Base-by-base conservation (phyloP, 2,888 invertebrate species). In the Drosophila mulleri region DNA sequence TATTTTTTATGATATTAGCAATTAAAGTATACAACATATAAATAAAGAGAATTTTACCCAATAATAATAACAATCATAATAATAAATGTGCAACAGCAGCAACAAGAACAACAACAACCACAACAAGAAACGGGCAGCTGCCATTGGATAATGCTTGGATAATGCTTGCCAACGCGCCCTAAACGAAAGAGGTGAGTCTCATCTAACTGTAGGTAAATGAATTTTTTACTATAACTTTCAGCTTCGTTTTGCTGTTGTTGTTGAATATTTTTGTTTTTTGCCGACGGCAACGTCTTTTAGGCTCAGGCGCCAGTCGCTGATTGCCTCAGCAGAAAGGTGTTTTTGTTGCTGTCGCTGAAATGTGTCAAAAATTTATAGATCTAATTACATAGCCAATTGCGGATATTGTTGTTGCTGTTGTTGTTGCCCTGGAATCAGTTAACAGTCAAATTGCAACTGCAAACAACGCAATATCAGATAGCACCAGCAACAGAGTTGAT, bases 1-100 rank as follows among this genome's bases (percentile, higher is more conserved):
- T 91, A 90, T 90, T 84, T 86, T 85, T 88, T 88, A 80, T 78
- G 78, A 89, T 88, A 90, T 80, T 86, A 89, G 87, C 72, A 85
- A 85, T 86, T 77, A 83, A 81, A 89, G 59, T 74, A 68, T 67
- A 75, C 59, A 75, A 72, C 37, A 58, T 16, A 45, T 41, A 63
- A 57, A 50, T 16, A 57, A 63, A 69, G 29, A 61, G 52, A 61
- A 29, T 59, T 59, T 53, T 50, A 32, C 23, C 41, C 42, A 56
- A 58, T 58, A 45, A 50, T 54, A 47, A 47, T 66, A 65, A 63
- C 67, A 62, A 68, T n/a, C n/a, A n/a, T 63, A 63, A 60, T 69
- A 61, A 61, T 78, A 59, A 80, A 87, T 83, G 78, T 86, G 70
- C 69, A 61, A 41, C 57, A 64, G 12, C 52, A 60, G n/a, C 41